Evolutionary conservation across 2,888 invertebrate genomes (phyloP), one percentile per base, ranked within the genome.

Genomic region (Phoronis australis): DNA sequence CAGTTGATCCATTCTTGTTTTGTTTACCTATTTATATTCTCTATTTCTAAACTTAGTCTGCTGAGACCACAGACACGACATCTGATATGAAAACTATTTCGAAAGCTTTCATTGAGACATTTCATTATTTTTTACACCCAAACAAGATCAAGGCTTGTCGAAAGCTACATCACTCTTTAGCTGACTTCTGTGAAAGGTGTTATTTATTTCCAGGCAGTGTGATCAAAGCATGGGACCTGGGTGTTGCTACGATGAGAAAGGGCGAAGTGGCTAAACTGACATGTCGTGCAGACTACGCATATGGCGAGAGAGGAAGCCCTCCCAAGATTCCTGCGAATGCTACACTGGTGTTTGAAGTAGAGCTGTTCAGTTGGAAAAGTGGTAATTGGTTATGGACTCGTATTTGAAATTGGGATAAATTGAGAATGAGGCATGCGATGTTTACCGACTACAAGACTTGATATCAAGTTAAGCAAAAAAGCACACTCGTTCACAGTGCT

Each of bases 201-300:
- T n/a, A n/a, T n/a, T n/a, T n/a, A n/a, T n/a, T n/a, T n/a, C n/a
- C n/a, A n/a, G 88, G 85, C 0, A 78, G 79, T 45, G 93, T 95
- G 1, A 94, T 96, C 57, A 89, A 88, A 80, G 93, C 87, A 78
- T 97, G 95, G 89, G 96, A 97, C 68, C 82, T 90, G 58, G 95
- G 93, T 25, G 87, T 97, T 18, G 87, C 89, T 0, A 87, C 90
- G 0, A 97, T 99, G 97, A 89, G 87, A 76, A 86, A 85, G 63
- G 90, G 90, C 0, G 95, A 96, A 78, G 81, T 87, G 45, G 87
- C 90, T 42, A 80, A 85, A 46, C 78, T 97, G 44, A 89, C 87
- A 0, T 92, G 94, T 79, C 85, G 86, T 45, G 83, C 94, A 0
- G 85, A 90, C 52, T 96, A 93, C 79, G 96, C 91, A 0, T 96